These are phyloP conservation scores for Paramormyrops hopkinsi DNA, from an alignment of 2,797 vertebrate species.

Conservation along the genomic window DNA sequence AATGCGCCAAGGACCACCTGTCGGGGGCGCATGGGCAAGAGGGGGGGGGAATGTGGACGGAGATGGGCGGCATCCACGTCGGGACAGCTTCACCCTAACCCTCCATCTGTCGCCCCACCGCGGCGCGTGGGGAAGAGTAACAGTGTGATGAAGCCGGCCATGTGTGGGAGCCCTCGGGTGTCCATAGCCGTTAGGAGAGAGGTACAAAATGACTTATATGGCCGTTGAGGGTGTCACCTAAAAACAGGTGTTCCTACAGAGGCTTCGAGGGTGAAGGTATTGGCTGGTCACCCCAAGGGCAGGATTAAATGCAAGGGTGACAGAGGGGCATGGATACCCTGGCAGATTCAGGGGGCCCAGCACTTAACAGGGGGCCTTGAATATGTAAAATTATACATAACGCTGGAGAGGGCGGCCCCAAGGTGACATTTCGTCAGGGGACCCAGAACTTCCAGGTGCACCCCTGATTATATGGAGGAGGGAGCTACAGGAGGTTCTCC, in stretches of 20 bases:
- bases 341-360: not conserved
- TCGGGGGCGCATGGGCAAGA: slow-evolving; percentile 57
- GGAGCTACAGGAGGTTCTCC: not conserved
- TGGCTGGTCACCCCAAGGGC: not conserved
- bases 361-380: not conserved
- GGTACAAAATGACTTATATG: not conserved
- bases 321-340: not conserved
- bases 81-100: not conserved
- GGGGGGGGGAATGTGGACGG: slow-evolving; percentile 41
- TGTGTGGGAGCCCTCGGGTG: not conserved
- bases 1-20: slow-evolving; percentile 71
- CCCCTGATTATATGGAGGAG: not conserved
- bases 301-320: not conserved
- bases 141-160: not conserved
- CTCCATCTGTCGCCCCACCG: not conserved
- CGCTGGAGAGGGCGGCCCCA: not conserved
- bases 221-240: not conserved
- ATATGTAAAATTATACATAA: not conserved
- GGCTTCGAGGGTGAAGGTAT: not conserved
- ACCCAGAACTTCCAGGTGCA: not conserved
- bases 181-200: not conserved
- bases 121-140: not conserved
- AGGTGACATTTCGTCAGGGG: not conserved
- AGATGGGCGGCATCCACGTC: not conserved
- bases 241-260: not conserved